Conservation (phyloP, 2,797 vertebrate genomes). For the Borostomias antarcticus region DNA sequence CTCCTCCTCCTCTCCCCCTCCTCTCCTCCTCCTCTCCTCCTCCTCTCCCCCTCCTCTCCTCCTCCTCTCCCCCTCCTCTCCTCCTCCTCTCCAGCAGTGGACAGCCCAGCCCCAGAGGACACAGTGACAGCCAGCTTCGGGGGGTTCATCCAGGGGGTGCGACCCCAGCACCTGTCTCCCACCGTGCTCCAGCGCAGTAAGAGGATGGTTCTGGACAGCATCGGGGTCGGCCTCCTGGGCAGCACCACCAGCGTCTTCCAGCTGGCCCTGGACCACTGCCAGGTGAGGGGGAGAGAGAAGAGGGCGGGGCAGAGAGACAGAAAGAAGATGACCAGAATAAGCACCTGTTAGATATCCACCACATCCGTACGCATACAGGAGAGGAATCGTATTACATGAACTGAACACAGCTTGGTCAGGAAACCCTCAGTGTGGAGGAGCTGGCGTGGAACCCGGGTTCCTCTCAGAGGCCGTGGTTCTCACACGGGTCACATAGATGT, state of each 20-base stretch:
- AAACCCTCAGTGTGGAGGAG: no score
- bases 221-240: conserved; percentile 87
- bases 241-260: conserved; percentile 84
- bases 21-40: neutral
- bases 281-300: conserved; percentile 62
- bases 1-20: neutral
- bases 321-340: no score
- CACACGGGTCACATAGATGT: no score
- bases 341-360: no score
- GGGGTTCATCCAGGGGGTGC: conserved; percentile 77
- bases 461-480: no score
- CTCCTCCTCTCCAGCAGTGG: conserved; percentile 61
- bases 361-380: no score
- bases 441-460: no score
- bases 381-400: no score
- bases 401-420: no score
- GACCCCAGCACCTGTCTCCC: conserved; percentile 75
- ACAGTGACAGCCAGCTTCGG: conserved; percentile 84
- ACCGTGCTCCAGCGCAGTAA: conserved; percentile 81
- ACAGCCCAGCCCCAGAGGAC: conserved; percentile 66
- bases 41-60: neutral
- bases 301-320: neutral
- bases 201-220: conserved; percentile 89
- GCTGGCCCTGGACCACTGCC: conserved; percentile 81
- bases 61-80: neutral